phyloP scores from a whole-genome alignment of 1,140 invertebrate species.

The Cepaea nemoralis region DNA sequence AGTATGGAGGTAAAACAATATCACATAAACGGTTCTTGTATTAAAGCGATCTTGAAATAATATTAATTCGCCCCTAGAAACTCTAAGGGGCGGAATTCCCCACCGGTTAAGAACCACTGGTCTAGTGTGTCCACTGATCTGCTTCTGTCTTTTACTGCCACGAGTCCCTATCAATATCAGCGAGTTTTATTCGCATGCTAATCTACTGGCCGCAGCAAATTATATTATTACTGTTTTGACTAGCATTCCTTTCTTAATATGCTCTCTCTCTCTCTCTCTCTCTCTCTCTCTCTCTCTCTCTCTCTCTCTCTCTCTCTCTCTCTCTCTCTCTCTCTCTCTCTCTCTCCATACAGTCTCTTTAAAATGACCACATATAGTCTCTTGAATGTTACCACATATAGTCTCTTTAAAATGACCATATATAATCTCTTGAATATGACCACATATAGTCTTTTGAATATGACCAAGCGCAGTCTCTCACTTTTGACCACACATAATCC shows the following conservation, averaged over 20 bases:
- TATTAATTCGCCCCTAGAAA: too few relatives aligned
- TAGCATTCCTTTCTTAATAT: constrained; percentile 46
- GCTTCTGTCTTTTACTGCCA: too few relatives aligned
- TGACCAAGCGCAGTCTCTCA: background rate
- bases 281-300: constrained; percentile 28
- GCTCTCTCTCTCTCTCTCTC: constrained; percentile 74
- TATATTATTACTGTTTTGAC: background rate
- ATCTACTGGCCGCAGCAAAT: too few relatives aligned
- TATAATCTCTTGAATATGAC: background rate
- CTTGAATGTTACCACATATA: constrained; percentile 23
- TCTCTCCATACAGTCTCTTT: too few relatives aligned
- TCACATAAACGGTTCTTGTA: too few relatives aligned
- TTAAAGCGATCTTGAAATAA: too few relatives aligned
- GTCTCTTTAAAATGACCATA: constrained; percentile 19
- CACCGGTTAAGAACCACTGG: too few relatives aligned
- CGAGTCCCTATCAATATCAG: too few relatives aligned
- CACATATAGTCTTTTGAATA: background rate
- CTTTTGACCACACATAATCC: background rate
- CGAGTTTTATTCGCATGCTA: too few relatives aligned
- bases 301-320: constrained; percentile 18
- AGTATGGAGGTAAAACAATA: too few relatives aligned
- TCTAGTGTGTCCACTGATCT: too few relatives aligned
- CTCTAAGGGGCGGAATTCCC: too few relatives aligned
- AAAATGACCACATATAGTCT: constrained; percentile 54
- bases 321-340: constrained; percentile 43